These are phyloP conservation scores for Carpatolechia fugitivella DNA, from an alignment of 2,888 invertebrate species.

Conservation along the genomic window DNA sequence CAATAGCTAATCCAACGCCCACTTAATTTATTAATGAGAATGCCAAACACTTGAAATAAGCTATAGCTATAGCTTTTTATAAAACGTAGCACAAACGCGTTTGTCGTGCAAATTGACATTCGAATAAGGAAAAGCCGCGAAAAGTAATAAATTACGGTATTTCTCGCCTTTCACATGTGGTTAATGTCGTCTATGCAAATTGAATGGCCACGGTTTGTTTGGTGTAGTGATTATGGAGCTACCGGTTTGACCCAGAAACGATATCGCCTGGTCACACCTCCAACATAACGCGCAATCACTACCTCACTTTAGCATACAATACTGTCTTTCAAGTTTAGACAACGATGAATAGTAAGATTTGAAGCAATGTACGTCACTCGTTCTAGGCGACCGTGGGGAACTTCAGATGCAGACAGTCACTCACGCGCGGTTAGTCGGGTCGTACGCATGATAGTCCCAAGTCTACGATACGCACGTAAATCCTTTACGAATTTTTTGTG, in stretches of 20 bases:
- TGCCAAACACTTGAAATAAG: conserved; percentile 12
- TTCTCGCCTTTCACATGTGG: conserved; percentile 9
- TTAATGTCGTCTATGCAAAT: conserved; percentile 36
- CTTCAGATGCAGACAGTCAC: too few relatives aligned
- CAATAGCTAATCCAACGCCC: conserved; percentile 18
- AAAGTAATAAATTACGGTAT: neutral
- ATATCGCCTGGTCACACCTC: conserved; percentile 37
- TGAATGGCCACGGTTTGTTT: conserved; percentile 36
- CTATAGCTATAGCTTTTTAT: too few relatives aligned
- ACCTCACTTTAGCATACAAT: too few relatives aligned
- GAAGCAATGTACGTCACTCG: too few relatives aligned
- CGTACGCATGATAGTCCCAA: too few relatives aligned
- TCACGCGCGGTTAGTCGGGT: too few relatives aligned
- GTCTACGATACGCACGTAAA: conserved; percentile 10
- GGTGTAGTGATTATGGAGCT: conserved; percentile 41
- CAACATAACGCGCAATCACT: too few relatives aligned
- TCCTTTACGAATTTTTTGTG: too few relatives aligned
- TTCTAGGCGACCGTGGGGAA: too few relatives aligned
- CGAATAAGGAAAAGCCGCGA: neutral
- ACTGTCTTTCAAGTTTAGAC: too few relatives aligned
- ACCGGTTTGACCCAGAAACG: conserved; percentile 47
- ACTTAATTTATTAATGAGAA: conserved; percentile 25
- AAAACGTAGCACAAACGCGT: conserved; percentile 9
- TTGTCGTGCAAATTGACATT: neutral
- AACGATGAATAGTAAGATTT: too few relatives aligned